Percentiles rank a stretch among this genome's conserved stretches.
These are phyloP conservation scores for Pseudorhiza aurosa DNA, from an alignment of 30 jellyfish, hydroid and myxozoan genomes.

Conservation along the genomic window DNA sequence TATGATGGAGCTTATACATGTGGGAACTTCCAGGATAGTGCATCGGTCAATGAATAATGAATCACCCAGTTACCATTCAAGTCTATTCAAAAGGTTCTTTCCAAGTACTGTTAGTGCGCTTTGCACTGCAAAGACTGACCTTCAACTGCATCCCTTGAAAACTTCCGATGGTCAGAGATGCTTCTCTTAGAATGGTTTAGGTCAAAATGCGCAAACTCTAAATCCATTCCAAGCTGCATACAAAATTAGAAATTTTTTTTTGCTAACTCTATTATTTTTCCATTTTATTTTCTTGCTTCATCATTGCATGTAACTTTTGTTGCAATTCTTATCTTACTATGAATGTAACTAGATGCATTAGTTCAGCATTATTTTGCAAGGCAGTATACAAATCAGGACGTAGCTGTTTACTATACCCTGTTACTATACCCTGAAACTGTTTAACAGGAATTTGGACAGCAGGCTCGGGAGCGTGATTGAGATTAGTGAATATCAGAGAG, in stretches of 20 bases:
- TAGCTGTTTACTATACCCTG: slow-evolving; percentile 12
- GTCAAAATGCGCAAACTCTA: neutral
- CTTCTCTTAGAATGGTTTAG: slow-evolving; percentile 9
- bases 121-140: slow-evolving; percentile 15
- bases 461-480: too few relatives aligned
- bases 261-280: neutral
- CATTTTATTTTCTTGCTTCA: neutral
- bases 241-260: neutral
- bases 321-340: neutral
- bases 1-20: neutral
- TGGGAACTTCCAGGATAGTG: slow-evolving; percentile 34
- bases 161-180: neutral
- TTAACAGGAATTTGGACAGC: too few relatives aligned
- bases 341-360: neutral
- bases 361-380: neutral
- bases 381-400: slow-evolving; percentile 17
- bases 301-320: neutral
- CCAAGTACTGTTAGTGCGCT: slow-evolving; percentile 33
- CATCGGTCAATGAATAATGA: slow-evolving; percentile 26
- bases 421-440: neutral
- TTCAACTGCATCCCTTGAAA: slow-evolving; percentile 2
- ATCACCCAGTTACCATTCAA: slow-evolving; percentile 39
- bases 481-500: too few relatives aligned
- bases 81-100: slow-evolving; percentile 49
- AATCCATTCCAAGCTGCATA: neutral